Conservation (phyloP, 2,888 invertebrate genomes). For the Pterobdella sp. region DNA sequence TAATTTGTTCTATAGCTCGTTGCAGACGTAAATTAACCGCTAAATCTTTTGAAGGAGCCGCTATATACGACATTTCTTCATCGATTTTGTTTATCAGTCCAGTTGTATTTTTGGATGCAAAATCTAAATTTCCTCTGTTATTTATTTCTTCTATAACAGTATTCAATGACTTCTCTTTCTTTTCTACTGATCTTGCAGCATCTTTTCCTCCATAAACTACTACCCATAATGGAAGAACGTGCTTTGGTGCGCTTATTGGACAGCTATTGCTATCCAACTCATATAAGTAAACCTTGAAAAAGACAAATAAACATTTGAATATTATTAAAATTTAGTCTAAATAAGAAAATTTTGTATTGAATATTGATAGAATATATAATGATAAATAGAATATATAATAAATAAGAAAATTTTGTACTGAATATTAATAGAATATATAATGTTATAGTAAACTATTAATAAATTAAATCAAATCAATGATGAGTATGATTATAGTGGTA, state of each 20-base stretch:
- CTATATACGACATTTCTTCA: not conserved
- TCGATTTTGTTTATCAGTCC: not conserved
- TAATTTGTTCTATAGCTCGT: constrained; percentile 37
- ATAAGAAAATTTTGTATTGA: no score
- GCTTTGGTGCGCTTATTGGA: constrained; percentile 35
- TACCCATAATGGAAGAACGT: constrained; percentile 36
- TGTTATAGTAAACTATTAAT: not conserved
- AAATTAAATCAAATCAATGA: no score
- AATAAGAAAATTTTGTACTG: no score
- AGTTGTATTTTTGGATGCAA: no score
- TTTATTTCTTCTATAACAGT: no score
- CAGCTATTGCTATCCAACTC: constrained; percentile 38
- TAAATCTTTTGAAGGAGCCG: not conserved
- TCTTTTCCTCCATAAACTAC: constrained; percentile 33
- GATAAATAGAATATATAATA: no score
- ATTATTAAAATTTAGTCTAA: no score
- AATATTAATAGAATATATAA: not conserved
- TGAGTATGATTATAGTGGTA: no score
- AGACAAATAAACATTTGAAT: no score
- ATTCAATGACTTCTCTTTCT: not conserved
- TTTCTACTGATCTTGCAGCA: not conserved
- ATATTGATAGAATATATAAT: not conserved
- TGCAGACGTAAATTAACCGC: constrained; percentile 35
- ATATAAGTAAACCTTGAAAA: constrained; percentile 39
- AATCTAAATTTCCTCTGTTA: no score